phyloP scores from a whole-genome alignment of 1,140 invertebrate species.

The Akabosia matsudoensis region DNA sequence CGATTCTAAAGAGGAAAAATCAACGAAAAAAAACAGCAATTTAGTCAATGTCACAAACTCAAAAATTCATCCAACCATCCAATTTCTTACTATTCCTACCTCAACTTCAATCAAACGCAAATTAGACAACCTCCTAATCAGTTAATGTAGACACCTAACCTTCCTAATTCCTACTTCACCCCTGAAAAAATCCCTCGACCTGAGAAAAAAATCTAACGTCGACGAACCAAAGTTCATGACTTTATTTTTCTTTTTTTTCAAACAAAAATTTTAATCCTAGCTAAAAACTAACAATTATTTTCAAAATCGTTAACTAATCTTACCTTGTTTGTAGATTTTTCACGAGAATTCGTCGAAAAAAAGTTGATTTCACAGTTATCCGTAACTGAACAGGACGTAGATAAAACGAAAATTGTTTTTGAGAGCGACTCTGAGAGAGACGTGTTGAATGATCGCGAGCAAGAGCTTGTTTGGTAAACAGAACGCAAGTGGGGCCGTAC shows the following conservation, averaged over 20 bases:
- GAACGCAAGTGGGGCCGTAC: not conserved
- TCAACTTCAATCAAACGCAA: not conserved
- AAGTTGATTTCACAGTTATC: not conserved
- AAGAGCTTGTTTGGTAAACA: constrained; percentile 5
- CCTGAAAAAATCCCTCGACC: too few relatives aligned
- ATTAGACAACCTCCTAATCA: not conserved
- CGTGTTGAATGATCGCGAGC: not conserved
- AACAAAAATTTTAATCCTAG: too few relatives aligned
- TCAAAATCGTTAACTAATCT: not conserved
- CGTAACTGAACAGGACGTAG: not conserved
- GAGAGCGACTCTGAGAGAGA: not conserved
- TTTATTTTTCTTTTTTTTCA: too few relatives aligned
- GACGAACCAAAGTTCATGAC: too few relatives aligned
- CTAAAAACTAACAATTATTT: not conserved
- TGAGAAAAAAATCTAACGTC: too few relatives aligned
- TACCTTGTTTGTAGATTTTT: too few relatives aligned
- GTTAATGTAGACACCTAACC: too few relatives aligned
- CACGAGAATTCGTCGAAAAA: not conserved
- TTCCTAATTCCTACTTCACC: too few relatives aligned
- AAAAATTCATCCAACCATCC: too few relatives aligned
- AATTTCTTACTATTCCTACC: not conserved
- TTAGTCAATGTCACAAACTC: too few relatives aligned
- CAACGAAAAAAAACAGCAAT: not conserved
- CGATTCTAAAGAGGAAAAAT: not conserved
- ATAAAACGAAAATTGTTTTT: not conserved